A percentile compares a stretch with the other conserved stretches of the same genome.
Evolutionary conservation across 2,113 vertebrate species (phyloP).

Genomic region (Cairina moschata): DNA sequence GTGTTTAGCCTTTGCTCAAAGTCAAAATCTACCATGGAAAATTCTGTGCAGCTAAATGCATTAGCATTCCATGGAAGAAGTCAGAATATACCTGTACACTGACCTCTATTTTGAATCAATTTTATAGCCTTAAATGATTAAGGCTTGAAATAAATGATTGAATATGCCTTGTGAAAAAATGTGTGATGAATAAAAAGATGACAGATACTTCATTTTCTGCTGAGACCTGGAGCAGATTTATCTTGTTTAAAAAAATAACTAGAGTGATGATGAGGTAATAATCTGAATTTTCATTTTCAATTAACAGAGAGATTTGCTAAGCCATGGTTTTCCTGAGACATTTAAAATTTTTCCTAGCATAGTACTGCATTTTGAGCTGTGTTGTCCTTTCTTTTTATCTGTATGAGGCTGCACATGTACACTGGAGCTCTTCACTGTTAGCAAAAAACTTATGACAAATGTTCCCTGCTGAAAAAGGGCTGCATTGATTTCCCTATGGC

Average conservation of each 20-base stretch:
- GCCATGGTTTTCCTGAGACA: not conserved
- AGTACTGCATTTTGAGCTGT: not conserved
- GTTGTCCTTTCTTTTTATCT: not conserved
- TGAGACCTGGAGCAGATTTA: conserved; percentile 32
- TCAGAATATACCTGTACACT: conserved; percentile 19
- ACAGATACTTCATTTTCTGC: conserved; percentile 10
- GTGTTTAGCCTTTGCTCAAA: conserved; percentile 44
- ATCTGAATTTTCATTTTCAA: conserved; percentile 36
- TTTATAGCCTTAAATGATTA: conserved; percentile 69
- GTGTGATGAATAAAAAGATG: conserved; percentile 51
- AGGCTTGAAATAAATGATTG: conserved; percentile 67
- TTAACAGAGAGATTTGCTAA: not conserved
- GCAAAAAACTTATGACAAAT: not conserved
- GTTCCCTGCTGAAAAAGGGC: not conserved
- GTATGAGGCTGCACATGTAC: not conserved
- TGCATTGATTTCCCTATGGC: not conserved
- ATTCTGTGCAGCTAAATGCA: not conserved
- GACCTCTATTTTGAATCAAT: conserved; percentile 68
- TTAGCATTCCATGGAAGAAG: conserved; percentile 55
- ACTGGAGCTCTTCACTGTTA: not conserved
- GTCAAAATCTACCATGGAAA: conserved; percentile 19
- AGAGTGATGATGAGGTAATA: not conserved
- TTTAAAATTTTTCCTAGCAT: not conserved
- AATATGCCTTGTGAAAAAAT: conserved; percentile 58
- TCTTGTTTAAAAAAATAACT: not conserved